Evolutionary conservation across 2,113 vertebrate genomes (phyloP), one percentile per base, ranked within the genome.

Genomic region (Taxidea taxus): DNA sequence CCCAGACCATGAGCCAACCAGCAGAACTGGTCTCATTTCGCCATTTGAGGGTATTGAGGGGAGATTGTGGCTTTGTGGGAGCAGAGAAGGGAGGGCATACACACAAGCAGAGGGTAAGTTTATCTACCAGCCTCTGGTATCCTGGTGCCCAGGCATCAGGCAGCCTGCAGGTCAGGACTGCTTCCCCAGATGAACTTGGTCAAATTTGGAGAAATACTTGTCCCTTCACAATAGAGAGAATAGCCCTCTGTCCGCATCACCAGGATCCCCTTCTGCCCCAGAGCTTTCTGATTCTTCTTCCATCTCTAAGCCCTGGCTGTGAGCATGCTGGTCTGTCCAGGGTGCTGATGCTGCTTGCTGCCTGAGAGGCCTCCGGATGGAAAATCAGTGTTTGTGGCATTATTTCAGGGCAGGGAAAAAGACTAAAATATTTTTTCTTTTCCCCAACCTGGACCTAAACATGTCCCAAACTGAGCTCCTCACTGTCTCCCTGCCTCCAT

Each of bases 251-350:
- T 62, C 11, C 37, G 80, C 68, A 58, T 49, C 75, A 20, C 51
- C 68, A 11, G 49, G 82, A 31, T 23, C n/a, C 49, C n/a, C 51
- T 39, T 60, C 84, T 18, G 49, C 49, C 29, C 49, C 25, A 27
- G 31, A 56, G 25, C 72, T 3, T 68, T 81, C 62, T 72, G 51
- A 49, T 77, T 72, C 80, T 80, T 62, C 37, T 31, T 77, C 82
- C 64, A 60, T 70, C 56, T 87, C 81, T 68, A 66, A 77, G 29
- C 70, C 4, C 1, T 14, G 44, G 49, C 85, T 34, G 81, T 66
- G 91, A 85, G 81, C 94, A 90, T 82, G 80, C 80, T 94, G 95
- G 97, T 89, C 97, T 97, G 92, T 97, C 97, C 97, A 98, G 97
- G 97, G 97, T 97, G 78, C 98, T 97, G 97, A 96, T 16, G 60